Evolutionary conservation across 2,113 vertebrate genomes (phyloP).

Genomic region (Eidolon helvum): DNA sequence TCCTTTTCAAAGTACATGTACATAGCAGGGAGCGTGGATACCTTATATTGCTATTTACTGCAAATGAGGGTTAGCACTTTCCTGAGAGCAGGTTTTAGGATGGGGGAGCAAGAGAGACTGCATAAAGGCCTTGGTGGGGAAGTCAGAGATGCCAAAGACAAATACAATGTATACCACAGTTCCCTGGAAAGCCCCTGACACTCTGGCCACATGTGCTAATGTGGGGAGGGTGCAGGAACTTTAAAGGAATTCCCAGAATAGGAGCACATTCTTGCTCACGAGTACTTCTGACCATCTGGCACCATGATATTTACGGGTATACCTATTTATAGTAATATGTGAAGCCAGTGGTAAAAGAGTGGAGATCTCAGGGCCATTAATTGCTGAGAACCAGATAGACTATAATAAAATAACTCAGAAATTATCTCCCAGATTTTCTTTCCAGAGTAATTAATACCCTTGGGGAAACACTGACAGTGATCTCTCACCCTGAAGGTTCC

Average conservation of each 20-base stretch:
- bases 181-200: neutral
- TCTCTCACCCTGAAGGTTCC: neutral
- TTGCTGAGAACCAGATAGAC: neutral
- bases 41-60: neutral
- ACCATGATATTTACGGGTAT: neutral
- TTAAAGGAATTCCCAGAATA: conserved; percentile 38
- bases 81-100: neutral
- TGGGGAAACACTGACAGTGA: neutral
- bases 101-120: accelerated
- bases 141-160: neutral
- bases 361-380: neutral
- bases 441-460: neutral
- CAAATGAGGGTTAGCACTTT: neutral
- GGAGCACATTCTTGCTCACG: conserved; percentile 32
- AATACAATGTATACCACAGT: neutral
- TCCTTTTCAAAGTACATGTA: neutral
- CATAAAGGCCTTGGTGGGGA: neutral
- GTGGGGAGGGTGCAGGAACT: neutral
- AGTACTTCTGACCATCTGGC: conserved; percentile 46
- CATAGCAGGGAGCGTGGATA: neutral
- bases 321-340: conserved; percentile 28
- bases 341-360: neutral
- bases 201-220: neutral
- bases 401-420: neutral
- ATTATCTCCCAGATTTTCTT: neutral